These are phyloP conservation scores for Atopsyche davidsoni DNA, from an alignment of 1,140 invertebrate genomes.

Conservation along the genomic window DNA sequence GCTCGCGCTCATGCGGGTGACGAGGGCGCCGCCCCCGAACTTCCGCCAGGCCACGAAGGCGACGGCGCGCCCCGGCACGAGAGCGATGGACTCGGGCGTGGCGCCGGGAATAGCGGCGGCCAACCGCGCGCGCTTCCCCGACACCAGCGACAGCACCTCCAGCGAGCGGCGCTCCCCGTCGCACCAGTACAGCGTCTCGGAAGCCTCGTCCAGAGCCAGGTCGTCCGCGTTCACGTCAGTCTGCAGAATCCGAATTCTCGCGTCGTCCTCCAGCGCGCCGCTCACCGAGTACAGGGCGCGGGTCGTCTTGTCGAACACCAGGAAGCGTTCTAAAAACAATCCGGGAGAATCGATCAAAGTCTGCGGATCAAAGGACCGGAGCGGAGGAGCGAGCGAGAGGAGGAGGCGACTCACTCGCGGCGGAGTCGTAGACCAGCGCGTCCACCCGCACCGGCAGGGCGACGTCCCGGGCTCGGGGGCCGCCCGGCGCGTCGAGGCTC, in stretches of 20 bases:
- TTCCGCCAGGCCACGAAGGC: no score
- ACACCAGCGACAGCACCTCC: slow-evolving; percentile 54
- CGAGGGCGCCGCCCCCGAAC: slow-evolving; percentile 1
- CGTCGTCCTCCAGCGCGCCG: no score
- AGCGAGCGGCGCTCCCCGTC: slow-evolving; percentile 52
- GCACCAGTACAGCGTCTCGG: slow-evolving; percentile 56
- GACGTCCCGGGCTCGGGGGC: slow-evolving; percentile 35
- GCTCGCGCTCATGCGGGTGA: not conserved
- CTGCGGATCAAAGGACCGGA: no score
- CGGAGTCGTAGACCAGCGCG: slow-evolving; percentile 19
- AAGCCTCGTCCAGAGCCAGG: no score
- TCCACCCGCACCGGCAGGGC: slow-evolving; percentile 20
- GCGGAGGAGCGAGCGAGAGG: not conserved
- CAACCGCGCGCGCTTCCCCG: slow-evolving; percentile 48
- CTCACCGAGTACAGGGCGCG: no score
- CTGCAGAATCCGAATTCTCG: no score
- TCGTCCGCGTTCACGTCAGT: no score
- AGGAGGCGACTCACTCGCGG: no score
- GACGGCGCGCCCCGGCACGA: slow-evolving; percentile 58
- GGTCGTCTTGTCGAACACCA: no score
- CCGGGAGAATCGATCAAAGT: no score
- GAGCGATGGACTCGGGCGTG: slow-evolving; percentile 53
- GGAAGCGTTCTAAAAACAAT: no score
- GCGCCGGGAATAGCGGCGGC: slow-evolving; percentile 48
- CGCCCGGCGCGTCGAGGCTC: slow-evolving; percentile 46